These are phyloP conservation scores for Chanos chanos DNA, from an alignment of 2,797 vertebrate genomes.

Conservation along the genomic window DNA sequence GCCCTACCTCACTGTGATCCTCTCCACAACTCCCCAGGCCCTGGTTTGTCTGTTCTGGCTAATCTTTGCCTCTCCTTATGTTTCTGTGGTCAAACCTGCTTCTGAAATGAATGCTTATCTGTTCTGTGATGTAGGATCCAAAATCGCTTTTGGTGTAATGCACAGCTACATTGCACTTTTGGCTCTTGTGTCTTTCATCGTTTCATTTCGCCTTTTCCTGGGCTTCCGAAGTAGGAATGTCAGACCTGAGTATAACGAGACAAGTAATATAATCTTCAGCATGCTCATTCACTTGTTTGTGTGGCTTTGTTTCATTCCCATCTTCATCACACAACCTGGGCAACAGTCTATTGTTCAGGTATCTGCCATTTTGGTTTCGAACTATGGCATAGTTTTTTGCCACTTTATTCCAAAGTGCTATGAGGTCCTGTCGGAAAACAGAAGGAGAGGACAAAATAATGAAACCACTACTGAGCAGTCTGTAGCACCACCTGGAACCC, in stretches of 20 bases:
- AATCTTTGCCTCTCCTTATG: conserved; percentile 47
- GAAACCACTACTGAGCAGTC: no score
- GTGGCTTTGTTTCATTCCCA: conserved; percentile 67
- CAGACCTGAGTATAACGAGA: conserved; percentile 60
- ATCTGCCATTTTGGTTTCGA: conserved; percentile 65
- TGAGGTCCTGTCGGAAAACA: conserved; percentile 41
- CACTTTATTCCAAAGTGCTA: conserved; percentile 63
- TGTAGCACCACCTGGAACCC: no score
- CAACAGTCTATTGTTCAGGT: conserved; percentile 51
- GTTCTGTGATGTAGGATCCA: conserved; percentile 52
- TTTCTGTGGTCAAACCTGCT: neutral
- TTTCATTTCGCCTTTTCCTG: no score
- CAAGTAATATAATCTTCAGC: conserved; percentile 61
- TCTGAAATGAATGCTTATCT: conserved; percentile 5
- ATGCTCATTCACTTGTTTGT: conserved; percentile 70
- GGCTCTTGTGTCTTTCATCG: conserved; percentile 58
- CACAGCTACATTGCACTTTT: conserved; percentile 60
- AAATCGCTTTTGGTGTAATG: conserved; percentile 57
- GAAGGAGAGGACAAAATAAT: no score
- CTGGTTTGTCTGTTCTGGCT: conserved; percentile 62
- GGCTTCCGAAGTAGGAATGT: conserved; percentile 62
- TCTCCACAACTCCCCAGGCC: conserved; percentile 47
- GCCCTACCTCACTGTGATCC: conserved; percentile 43
- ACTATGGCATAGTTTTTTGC: conserved; percentile 65
- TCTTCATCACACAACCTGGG: conserved; percentile 53